Evolutionary conservation across 2,797 vertebrate genomes (phyloP).

Genomic region (Scolopax bukidnonensis): DNA sequence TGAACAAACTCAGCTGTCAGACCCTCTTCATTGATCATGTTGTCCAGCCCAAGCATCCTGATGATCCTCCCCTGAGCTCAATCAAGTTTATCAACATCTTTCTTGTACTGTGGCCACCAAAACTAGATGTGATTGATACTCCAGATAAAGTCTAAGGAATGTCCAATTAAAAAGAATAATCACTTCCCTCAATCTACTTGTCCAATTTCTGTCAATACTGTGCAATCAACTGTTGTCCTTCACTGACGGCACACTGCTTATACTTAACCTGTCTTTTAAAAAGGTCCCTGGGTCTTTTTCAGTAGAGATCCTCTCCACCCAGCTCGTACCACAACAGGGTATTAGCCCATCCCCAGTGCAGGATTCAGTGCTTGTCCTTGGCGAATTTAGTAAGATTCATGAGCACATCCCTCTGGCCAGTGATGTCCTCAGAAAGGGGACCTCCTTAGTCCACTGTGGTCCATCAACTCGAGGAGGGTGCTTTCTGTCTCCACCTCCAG

Average conservation of each 20-base stretch:
- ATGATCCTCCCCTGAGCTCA: not conserved
- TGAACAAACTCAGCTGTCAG: not conserved
- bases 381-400: not conserved
- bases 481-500: not conserved
- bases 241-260: not conserved
- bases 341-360: not conserved
- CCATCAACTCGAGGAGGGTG: not conserved
- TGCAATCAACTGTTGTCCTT: not conserved
- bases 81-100: not conserved
- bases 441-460: not conserved
- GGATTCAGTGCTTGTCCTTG: not conserved
- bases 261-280: not conserved
- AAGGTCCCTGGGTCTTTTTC: not conserved
- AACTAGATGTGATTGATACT: not conserved
- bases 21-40: not conserved
- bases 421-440: not conserved
- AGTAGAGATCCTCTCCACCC: not conserved
- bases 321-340: not conserved
- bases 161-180: not conserved
- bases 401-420: not conserved
- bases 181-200: not conserved
- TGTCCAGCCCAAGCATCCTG: not conserved
- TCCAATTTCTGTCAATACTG: not conserved
- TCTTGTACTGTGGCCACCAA: not conserved
- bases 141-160: not conserved